Evolutionary conservation across 2,113 vertebrate genomes (phyloP), one percentile per base, ranked within the genome.

Genomic region (Microcebus griseorufus): DNA sequence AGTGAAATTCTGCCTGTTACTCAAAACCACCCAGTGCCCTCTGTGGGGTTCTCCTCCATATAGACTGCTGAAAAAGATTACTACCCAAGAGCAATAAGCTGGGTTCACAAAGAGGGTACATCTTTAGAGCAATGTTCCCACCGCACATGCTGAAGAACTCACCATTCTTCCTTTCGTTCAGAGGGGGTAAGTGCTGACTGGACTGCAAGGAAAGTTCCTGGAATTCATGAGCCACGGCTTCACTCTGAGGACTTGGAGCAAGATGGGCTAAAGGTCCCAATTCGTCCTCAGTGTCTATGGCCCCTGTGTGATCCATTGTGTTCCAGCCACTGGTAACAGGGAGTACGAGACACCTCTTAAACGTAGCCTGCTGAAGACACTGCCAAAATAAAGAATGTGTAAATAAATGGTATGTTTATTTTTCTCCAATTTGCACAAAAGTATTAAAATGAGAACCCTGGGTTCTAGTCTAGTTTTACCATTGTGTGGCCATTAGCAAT

Each of bases 141-240:
- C 29, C 6, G 20, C 7, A 18, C 34, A 10, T 3, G 29, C 23
- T 65, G 7, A 37, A 45, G 23, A 53, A 98, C 99, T 99, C 97
- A 99, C 99, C 99, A 32, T 99, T 99, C 98, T 99, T 99, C 96
- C 99, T 99, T 97, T 99, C 99, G 0, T 99, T 99, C 96, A 99
- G 99, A 0, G 99, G 99, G 11, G 99, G 99, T 65, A 99, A 98
- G 91, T 98, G 99, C 97, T 99, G 99, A 39, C 92, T 98, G 97
- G 99, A 98, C 98, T 99, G 99, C 97, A 99, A 97, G 0, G 99
- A 99, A 97, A 99, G 99, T 78, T 99, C 99, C 98, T 99, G 99
- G 96, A 99, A 98, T 97, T 99, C 99, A 0, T 99, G 99, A 2
- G 99, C 99, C 89, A 99, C 99, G 0, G 99, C 99, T 98, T 99